Evolutionary conservation across 2,113 vertebrate genomes (phyloP).

Genomic region (Pomatorhinus ruficollis): DNA sequence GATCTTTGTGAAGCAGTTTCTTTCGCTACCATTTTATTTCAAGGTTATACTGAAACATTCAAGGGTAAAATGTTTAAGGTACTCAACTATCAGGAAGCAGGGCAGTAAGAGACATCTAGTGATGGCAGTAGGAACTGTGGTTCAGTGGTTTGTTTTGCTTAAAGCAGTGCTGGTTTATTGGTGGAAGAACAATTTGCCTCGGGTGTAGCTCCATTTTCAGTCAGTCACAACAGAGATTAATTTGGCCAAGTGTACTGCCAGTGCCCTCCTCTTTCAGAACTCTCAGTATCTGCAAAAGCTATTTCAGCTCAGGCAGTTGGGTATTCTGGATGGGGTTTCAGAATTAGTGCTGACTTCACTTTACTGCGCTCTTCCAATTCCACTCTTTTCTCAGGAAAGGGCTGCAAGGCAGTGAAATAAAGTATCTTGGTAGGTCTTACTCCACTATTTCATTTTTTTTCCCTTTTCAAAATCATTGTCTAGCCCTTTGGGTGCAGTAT

Average conservation of each 20-base stretch:
- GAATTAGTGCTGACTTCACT: background rate
- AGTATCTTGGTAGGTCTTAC: background rate
- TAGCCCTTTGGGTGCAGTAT: background rate
- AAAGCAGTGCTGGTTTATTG: background rate
- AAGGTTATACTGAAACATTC: constrained; percentile 13
- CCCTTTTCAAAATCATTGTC: background rate
- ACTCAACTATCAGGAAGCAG: background rate
- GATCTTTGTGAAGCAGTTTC: background rate
- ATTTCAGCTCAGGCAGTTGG: background rate
- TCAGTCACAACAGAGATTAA: background rate
- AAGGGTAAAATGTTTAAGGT: constrained; percentile 11
- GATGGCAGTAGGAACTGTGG: constrained; percentile 25
- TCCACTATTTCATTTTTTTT: background rate
- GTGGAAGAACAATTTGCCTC: background rate
- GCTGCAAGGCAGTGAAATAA: background rate
- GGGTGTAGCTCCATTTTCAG: background rate
- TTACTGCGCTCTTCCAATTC: background rate
- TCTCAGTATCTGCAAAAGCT: background rate
- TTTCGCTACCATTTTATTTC: background rate
- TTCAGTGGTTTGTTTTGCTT: background rate
- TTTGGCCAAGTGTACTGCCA: background rate
- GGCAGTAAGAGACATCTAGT: constrained; percentile 50
- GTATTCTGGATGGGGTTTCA: background rate
- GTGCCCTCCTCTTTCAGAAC: background rate
- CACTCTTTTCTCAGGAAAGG: background rate